These are phyloP conservation scores for Drosophila quadrilineata DNA, from an alignment of 1,140 invertebrate species.

Conservation along the genomic window DNA sequence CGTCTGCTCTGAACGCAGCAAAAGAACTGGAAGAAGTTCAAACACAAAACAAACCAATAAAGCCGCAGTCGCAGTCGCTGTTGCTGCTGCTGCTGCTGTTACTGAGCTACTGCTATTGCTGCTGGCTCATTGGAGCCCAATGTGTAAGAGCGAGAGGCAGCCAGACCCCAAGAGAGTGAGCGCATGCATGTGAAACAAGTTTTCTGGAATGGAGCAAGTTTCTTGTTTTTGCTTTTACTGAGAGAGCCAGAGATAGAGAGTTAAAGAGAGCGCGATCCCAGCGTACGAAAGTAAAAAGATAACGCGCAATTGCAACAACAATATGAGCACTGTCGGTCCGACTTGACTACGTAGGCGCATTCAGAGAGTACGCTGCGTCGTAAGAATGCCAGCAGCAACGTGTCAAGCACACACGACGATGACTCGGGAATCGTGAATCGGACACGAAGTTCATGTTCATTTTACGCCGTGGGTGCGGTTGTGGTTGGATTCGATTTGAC, in stretches of 20 bases:
- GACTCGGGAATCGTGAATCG: slow-evolving; percentile 11
- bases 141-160: slow-evolving; percentile 1
- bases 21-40: slow-evolving; percentile 77
- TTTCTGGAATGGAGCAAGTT: slow-evolving; percentile 50
- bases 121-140: slow-evolving; percentile 15
- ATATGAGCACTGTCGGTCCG: slow-evolving; percentile 35
- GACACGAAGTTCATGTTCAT: slow-evolving; percentile 20
- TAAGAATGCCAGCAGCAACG: slow-evolving; percentile 47
- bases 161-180: slow-evolving; percentile 5
- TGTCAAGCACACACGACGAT: slow-evolving; percentile 42
- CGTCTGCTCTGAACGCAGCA: slow-evolving; percentile 64
- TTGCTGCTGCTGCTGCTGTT: slow-evolving; percentile 24
- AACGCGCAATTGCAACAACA: slow-evolving; percentile 65
- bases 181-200: slow-evolving; percentile 51
- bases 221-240: too few relatives aligned
- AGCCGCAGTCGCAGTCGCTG: slow-evolving; percentile 42
- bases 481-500: slow-evolving; percentile 26
- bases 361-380: slow-evolving; percentile 1
- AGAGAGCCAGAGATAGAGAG: slow-evolving; percentile 21
- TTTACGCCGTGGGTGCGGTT: slow-evolving; percentile 41
- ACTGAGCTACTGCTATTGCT: slow-evolving; percentile 20
- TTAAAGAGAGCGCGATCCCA: slow-evolving; percentile 46
- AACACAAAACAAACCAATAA: slow-evolving; percentile 71
- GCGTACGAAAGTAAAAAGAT: slow-evolving; percentile 71
- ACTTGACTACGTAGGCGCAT: slow-evolving; percentile 30